phyloP scores from a whole-genome alignment of 2,888 invertebrate genomes.

The Sarcophaga caerulescens region DNA sequence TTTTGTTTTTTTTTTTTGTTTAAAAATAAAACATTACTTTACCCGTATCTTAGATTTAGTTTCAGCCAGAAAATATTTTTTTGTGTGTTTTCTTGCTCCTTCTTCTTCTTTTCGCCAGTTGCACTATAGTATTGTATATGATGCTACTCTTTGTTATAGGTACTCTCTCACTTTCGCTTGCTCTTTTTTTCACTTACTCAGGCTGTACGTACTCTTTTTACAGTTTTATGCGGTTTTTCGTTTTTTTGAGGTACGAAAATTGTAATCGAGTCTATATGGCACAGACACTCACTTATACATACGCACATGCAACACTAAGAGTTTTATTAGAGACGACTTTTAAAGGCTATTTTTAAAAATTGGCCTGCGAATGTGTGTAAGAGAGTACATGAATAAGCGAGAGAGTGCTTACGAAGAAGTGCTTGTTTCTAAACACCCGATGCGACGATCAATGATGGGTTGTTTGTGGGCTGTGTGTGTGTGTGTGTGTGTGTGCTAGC shows the following conservation, averaged over 20 bases:
- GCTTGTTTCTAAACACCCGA: constrained; percentile 62
- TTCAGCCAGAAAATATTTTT: constrained; percentile 41
- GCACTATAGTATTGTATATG: not conserved
- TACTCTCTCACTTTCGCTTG: not conserved
- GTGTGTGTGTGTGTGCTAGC: not conserved
- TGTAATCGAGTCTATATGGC: constrained; percentile 23
- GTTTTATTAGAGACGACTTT: constrained; percentile 41
- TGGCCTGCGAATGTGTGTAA: not conserved
- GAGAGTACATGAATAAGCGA: not conserved
- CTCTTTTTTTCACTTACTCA: constrained; percentile 4
- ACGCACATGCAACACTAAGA: constrained; percentile 6
- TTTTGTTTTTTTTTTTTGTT: too few species aligned
- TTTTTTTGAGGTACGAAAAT: not conserved
- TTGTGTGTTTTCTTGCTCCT: not conserved
- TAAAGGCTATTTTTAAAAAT: constrained; percentile 57
- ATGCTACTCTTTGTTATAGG: too few species aligned
- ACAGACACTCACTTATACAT: constrained; percentile 40
- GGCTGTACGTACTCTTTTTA: constrained; percentile 31
- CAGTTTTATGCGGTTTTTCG: not conserved
- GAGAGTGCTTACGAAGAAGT: constrained; percentile 58
- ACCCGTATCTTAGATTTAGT: constrained; percentile 53
- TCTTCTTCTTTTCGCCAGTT: not conserved
- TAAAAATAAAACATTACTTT: constrained; percentile 52
- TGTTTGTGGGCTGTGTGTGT: not conserved
- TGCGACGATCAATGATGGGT: constrained; percentile 24